phyloP scores from a whole-genome alignment of 64 coral and sea anemone species.

The Astreopora myriophthalma region DNA sequence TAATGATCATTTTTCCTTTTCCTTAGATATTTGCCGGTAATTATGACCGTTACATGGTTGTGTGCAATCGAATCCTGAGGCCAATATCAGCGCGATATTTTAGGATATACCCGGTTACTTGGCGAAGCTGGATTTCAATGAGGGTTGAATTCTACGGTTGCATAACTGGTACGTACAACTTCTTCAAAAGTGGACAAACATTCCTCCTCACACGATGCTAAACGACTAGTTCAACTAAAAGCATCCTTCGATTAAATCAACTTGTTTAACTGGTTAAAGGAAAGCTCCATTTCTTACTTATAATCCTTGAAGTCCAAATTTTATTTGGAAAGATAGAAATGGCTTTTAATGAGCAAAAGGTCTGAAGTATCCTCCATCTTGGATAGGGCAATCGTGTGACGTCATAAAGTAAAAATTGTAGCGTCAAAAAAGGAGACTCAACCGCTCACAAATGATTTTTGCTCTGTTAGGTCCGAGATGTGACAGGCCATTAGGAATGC shows the following conservation, averaged over 20 bases:
- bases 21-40: slow-evolving; percentile 71
- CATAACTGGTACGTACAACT: slow-evolving; percentile 37
- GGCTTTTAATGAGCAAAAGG: too few species aligned
- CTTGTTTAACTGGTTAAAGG: background rate
- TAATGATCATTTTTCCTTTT: background rate
- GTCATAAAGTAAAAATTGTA: background rate
- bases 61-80: slow-evolving; percentile 32
- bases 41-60: slow-evolving; percentile 60
- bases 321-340: too few species aligned
- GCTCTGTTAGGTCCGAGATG: slow-evolving; percentile 56
- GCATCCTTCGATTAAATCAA: too few species aligned
- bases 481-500: slow-evolving; percentile 81
- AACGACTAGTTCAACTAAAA: too few species aligned
- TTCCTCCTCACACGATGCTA: too few species aligned
- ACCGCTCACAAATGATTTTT: background rate
- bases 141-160: slow-evolving; percentile 70
- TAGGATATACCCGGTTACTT: slow-evolving; percentile 62
- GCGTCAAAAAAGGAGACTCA: background rate
- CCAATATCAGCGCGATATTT: slow-evolving; percentile 50
- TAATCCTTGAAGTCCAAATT: too few species aligned
- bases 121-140: slow-evolving; percentile 69
- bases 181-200: background rate
- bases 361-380: too few species aligned
- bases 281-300: background rate
- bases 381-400: too few species aligned